phyloP scores from a whole-genome alignment of 2,888 invertebrate species.

The Acheta domesticus region DNA sequence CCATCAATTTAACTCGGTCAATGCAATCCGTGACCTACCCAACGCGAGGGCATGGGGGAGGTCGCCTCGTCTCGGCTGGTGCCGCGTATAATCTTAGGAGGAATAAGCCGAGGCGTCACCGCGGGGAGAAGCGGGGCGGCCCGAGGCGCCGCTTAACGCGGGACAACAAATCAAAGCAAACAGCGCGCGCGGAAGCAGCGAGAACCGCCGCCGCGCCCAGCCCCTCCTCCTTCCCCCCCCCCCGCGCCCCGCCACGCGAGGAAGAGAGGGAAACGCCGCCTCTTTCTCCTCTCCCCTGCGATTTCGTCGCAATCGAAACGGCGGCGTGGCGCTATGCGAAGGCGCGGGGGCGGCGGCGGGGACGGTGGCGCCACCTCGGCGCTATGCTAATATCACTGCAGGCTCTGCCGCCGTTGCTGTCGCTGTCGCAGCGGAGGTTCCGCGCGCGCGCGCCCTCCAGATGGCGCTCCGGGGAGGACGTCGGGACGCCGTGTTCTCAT shows the following conservation, averaged over 20 bases:
- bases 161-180: conserved; percentile 9
- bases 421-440: background rate
- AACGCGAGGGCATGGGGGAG: too few species aligned
- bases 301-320: background rate
- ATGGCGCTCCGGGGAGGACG: conserved; percentile 10
- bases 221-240: background rate
- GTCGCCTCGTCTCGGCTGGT: too few species aligned
- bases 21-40: too few species aligned
- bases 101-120: too few species aligned
- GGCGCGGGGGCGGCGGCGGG: background rate
- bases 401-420: too few species aligned
- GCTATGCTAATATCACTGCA: conserved; percentile 4
- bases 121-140: background rate
- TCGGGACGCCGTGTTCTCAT: conserved; percentile 18
- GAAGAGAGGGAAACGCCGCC: too few species aligned
- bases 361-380: background rate
- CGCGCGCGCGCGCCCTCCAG: background rate
- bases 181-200: background rate
- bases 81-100: too few species aligned
- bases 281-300: too few species aligned
- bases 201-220: background rate
- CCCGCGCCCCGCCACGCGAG: too few species aligned
- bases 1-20: too few species aligned
- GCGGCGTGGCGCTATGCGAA: background rate
- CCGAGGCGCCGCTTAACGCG: background rate